A percentile compares a stretch with the other conserved stretches of the same genome.
Evolutionary conservation across 2,113 vertebrate genomes (phyloP).

Genomic region (Apteryx owenii): DNA sequence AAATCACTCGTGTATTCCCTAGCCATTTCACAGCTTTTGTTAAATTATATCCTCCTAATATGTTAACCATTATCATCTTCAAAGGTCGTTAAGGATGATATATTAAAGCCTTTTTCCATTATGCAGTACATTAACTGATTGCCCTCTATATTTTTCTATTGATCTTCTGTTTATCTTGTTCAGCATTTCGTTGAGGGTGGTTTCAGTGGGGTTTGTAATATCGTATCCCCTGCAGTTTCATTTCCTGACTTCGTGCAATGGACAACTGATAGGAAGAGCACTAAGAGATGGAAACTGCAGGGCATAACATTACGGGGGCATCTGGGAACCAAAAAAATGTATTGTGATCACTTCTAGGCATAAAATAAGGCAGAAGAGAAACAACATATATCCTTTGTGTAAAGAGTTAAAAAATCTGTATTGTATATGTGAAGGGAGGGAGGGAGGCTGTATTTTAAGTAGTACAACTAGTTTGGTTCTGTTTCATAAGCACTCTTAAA

Average conservation of each 20-base stretch:
- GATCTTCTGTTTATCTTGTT: not conserved
- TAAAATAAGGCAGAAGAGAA: not conserved
- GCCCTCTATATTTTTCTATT: not conserved
- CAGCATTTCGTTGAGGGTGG: not conserved
- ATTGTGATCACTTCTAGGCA: not conserved
- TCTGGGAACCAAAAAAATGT: not conserved
- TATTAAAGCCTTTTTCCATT: not conserved
- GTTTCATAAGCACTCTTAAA: not conserved
- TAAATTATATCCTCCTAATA: slow-evolving; percentile 1
- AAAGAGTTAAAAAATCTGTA: not conserved
- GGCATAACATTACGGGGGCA: not conserved
- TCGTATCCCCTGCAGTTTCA: not conserved
- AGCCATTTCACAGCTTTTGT: not conserved
- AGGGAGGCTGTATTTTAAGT: not conserved
- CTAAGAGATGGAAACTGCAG: not conserved
- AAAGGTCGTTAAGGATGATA: not conserved
- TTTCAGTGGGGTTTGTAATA: not conserved
- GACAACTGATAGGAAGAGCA: not conserved
- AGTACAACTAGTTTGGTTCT: not conserved
- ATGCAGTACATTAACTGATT: not conserved
- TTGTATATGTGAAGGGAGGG: not conserved
- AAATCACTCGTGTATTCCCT: not conserved
- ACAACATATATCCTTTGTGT: not conserved
- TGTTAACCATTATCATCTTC: not conserved
- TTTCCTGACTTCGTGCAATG: not conserved